These are phyloP conservation scores for Alsophila aescularia DNA, from an alignment of 2,888 invertebrate genomes.

Conservation along the genomic window DNA sequence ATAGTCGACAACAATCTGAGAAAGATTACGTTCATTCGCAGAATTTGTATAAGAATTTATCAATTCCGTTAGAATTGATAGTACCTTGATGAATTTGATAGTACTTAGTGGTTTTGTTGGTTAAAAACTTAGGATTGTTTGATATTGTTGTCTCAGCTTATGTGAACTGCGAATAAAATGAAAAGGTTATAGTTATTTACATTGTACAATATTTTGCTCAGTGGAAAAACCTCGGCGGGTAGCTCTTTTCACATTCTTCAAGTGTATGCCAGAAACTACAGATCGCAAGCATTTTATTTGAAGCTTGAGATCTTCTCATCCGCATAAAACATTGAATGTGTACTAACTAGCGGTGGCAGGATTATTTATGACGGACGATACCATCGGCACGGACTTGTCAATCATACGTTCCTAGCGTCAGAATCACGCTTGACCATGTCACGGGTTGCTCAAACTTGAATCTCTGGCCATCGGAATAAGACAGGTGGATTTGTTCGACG, in stretches of 20 bases:
- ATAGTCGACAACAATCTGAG: constrained; percentile 3
- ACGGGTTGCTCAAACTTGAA: constrained; percentile 44
- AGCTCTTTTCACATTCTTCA: too few relatives aligned
- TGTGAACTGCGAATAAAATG: too few relatives aligned
- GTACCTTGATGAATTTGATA: too few relatives aligned
- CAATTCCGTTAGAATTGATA: not conserved
- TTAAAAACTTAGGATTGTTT: too few relatives aligned
- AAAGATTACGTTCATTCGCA: constrained; percentile 13
- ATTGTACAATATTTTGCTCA: too few relatives aligned
- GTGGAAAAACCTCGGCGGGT: too few relatives aligned
- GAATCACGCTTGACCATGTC: constrained; percentile 52
- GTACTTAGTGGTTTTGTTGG: too few relatives aligned
- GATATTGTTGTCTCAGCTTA: too few relatives aligned
- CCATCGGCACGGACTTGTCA: constrained; percentile 81
- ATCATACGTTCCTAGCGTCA: constrained; percentile 67
- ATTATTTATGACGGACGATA: constrained; percentile 80
- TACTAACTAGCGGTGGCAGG: constrained; percentile 79
- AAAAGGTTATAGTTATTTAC: too few relatives aligned
- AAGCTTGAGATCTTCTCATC: constrained; percentile 4
- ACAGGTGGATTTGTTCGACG: constrained; percentile 32
- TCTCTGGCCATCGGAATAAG: constrained; percentile 51
- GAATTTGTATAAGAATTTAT: constrained; percentile 6
- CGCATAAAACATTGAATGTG: constrained; percentile 68
- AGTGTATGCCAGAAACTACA: too few relatives aligned
- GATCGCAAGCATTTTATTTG: not conserved